Percentiles rank a stretch among this genome's conserved stretches.
phyloP scores from a whole-genome alignment of 2,888 invertebrate species.

The Amiota minor region DNA sequence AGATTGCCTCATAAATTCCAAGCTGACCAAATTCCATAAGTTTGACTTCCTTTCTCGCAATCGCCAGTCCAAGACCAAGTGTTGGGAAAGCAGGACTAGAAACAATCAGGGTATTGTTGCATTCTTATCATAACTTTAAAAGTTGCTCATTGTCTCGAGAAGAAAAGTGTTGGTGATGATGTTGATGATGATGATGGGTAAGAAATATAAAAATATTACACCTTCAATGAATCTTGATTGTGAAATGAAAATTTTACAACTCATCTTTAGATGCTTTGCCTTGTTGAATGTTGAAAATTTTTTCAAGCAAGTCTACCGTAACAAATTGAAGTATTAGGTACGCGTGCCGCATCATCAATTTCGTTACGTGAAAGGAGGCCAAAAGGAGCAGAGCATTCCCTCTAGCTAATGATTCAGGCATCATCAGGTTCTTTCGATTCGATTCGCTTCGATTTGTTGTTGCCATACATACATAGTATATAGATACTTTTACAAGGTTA shows the following conservation, averaged over 20 bases:
- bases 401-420: not conserved
- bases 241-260: conserved; percentile 6
- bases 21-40: conserved; percentile 59
- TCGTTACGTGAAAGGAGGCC: conserved; percentile 14
- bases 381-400: not conserved
- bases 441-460: not conserved
- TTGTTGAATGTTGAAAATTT: not conserved
- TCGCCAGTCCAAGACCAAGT: not conserved
- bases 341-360: conserved; percentile 6
- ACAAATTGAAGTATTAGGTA: conserved; percentile 2
- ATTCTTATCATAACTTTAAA: not conserved
- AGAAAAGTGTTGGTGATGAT: not conserved
- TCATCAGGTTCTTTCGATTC: not conserved
- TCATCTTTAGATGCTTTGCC: not conserved
- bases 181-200: not conserved
- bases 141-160: not conserved
- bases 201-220: not conserved
- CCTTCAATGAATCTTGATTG: conserved; percentile 1
- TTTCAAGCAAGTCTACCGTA: not conserved
- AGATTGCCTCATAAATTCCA: conserved; percentile 54
- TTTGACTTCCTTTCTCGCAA: conserved; percentile 58
- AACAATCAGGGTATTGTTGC: too few species aligned
- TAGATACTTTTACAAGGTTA: too few species aligned
- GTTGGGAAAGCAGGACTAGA: too few species aligned
- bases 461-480: not conserved